These are phyloP conservation scores for Raphicerus campestris DNA, from an alignment of 2,113 vertebrate species.

Conservation along the genomic window DNA sequence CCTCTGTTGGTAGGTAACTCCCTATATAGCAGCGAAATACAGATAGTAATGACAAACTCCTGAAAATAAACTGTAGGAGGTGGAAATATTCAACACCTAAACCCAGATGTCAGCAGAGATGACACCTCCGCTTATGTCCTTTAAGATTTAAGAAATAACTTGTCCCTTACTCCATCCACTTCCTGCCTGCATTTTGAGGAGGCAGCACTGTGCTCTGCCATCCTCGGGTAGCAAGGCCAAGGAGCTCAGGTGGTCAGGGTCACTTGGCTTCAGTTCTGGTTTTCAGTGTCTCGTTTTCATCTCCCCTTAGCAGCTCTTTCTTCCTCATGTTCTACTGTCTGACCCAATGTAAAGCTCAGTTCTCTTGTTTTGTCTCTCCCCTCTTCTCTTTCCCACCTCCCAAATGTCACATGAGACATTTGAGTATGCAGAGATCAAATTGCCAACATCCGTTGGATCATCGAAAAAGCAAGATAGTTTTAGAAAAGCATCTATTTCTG, in stretches of 20 bases:
- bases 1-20: background rate
- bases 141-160: background rate
- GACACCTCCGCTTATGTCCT: background rate
- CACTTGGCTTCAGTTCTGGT: background rate
- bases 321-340: background rate
- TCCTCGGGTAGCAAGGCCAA: background rate
- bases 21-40: background rate
- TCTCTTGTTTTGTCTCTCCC: background rate
- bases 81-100: background rate
- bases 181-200: background rate
- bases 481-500: background rate
- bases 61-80: background rate
- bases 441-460: background rate
- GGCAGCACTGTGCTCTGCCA: background rate
- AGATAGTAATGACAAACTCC: background rate
- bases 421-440: background rate
- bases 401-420: background rate
- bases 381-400: background rate
- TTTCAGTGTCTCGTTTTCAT: background rate
- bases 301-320: background rate
- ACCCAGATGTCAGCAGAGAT: background rate
- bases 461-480: background rate
- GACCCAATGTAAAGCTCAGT: background rate
- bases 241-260: background rate
- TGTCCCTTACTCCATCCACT: background rate